Conservation (phyloP, 2,888 invertebrate species). For the Lasioglossum villosulum region DNA sequence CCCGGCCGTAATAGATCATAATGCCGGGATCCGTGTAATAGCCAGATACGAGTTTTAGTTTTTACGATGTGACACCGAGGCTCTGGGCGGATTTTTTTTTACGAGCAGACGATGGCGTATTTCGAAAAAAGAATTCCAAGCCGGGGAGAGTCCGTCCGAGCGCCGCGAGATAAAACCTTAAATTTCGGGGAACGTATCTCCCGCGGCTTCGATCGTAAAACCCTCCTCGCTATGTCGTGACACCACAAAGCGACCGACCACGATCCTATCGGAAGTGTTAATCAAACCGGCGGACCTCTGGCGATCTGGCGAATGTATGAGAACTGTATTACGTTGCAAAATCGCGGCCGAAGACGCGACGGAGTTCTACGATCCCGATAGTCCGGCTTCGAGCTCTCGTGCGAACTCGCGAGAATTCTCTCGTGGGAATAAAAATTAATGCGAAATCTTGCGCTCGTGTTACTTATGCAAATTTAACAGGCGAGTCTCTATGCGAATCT, state of each 20-base stretch:
- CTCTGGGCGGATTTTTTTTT: constrained; percentile 56
- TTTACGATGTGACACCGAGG: constrained; percentile 59
- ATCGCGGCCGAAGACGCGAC: background rate
- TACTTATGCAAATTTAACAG: background rate
- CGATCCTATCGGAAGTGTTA: constrained; percentile 44
- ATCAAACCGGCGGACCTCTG: constrained; percentile 32
- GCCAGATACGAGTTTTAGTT: constrained; percentile 53
- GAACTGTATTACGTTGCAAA: constrained; percentile 30
- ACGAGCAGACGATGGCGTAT: constrained; percentile 61
- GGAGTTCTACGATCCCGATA: background rate
- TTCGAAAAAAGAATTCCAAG: constrained; percentile 58
- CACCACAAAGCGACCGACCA: constrained; percentile 49
- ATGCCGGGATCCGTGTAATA: constrained; percentile 33
- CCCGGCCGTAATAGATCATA: constrained; percentile 53
- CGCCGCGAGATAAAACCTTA: constrained; percentile 61
- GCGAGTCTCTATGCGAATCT: background rate
- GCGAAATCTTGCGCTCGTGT: background rate
- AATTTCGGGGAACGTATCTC: constrained; percentile 68
- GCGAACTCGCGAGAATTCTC: background rate
- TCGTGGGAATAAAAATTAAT: background rate
- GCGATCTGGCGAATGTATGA: constrained; percentile 33
- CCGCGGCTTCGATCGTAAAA: constrained; percentile 62
- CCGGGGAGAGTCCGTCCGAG: constrained; percentile 27
- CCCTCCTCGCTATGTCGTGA: constrained; percentile 47
- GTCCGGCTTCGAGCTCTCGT: background rate